phyloP scores from a whole-genome alignment of 2,113 vertebrate genomes.

The Panthera leo region DNA sequence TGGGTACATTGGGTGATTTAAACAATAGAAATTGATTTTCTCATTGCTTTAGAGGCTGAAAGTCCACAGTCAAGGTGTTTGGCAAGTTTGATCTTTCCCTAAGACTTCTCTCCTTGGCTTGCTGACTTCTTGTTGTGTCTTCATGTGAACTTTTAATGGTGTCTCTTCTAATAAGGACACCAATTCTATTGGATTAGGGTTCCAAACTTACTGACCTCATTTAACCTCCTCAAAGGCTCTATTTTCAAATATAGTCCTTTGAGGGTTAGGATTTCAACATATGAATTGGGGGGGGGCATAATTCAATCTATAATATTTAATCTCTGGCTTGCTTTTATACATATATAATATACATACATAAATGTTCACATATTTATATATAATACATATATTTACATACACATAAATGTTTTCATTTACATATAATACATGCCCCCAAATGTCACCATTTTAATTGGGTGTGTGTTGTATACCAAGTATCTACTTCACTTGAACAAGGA shows the following conservation, averaged over 20 bases:
- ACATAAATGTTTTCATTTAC: not conserved
- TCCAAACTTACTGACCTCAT: not conserved
- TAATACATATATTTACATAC: not conserved
- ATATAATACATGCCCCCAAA: not conserved
- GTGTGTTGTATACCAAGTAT: not conserved
- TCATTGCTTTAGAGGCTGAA: not conserved
- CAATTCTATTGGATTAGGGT: not conserved
- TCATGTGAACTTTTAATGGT: not conserved
- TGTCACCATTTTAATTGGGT: slow-evolving; percentile 37
- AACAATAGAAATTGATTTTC: not conserved
- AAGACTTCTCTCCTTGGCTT: not conserved
- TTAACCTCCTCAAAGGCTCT: not conserved
- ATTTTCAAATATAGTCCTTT: not conserved
- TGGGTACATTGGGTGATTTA: not conserved
- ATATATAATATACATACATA: not conserved
- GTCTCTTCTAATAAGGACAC: not conserved
- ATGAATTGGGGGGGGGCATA: not conserved
- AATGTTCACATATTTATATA: not conserved
- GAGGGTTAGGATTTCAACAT: not conserved
- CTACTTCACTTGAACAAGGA: not conserved
- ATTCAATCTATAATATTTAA: not conserved
- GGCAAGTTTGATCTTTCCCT: not conserved
- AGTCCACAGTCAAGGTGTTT: accelerated
- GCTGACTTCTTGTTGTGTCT: not conserved
- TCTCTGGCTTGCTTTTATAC: not conserved